A percentile compares a stretch with the other conserved stretches of the same genome.
phyloP scores from a whole-genome alignment of 2,888 invertebrate genomes.

The Omphaloscelis lunosa region DNA sequence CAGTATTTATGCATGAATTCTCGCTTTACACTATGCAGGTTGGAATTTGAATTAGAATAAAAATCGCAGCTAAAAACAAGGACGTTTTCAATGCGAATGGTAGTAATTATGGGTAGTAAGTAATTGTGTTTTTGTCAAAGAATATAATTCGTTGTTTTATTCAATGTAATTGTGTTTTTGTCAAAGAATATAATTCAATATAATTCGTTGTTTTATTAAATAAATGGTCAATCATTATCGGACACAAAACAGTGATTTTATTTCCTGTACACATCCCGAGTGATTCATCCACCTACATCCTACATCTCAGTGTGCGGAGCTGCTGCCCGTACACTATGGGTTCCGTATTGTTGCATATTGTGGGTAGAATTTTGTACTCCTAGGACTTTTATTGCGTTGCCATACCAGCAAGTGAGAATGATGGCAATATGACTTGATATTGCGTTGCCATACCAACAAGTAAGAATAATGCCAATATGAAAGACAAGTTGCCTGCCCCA shows the following conservation, averaged over 20 bases:
- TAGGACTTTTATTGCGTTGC: neutral
- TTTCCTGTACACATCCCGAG: too few relatives aligned
- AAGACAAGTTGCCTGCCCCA: too few relatives aligned
- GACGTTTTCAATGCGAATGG: neutral
- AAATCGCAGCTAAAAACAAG: slow-evolving; percentile 4
- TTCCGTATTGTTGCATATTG: neutral
- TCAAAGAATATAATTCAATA: too few relatives aligned
- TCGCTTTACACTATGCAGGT: neutral
- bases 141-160: too few relatives aligned
- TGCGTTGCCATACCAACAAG: too few relatives aligned
- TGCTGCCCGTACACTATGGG: too few relatives aligned
- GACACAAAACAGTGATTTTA: too few relatives aligned
- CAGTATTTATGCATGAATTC: slow-evolving; percentile 24
- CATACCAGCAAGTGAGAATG: neutral
- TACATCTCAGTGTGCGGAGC: too few relatives aligned
- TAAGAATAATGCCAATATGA: too few relatives aligned
- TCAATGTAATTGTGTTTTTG: neutral
- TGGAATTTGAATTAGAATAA: slow-evolving; percentile 10
- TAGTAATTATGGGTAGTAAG: neutral
- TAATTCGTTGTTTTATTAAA: too few relatives aligned
- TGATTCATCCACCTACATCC: too few relatives aligned
- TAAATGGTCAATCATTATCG: too few relatives aligned
- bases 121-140: neutral
- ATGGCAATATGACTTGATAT: neutral
- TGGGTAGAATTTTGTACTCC: neutral